Percentiles rank a stretch among this genome's conserved stretches.
Evolutionary conservation across 1,140 invertebrate genomes (phyloP).

Genomic region (Apis laboriosa): DNA sequence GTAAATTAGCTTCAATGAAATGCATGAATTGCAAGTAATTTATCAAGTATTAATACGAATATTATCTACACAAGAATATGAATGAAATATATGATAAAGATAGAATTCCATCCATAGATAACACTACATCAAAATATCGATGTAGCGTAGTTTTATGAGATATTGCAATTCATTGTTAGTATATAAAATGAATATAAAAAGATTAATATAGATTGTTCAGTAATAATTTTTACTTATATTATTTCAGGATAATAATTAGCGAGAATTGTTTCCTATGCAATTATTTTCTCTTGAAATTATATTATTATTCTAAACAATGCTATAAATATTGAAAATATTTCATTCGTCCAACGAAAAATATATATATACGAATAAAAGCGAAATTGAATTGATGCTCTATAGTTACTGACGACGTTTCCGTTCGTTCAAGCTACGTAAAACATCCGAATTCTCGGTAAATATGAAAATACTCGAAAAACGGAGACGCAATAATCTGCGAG

Average conservation of each 20-base stretch:
- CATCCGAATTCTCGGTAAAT: slow-evolving; percentile 43
- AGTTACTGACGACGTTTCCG: slow-evolving; percentile 24
- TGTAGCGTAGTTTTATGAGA: slow-evolving; percentile 11
- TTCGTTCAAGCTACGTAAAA: slow-evolving; percentile 23
- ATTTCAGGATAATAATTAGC: background rate
- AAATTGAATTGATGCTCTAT: slow-evolving; percentile 36
- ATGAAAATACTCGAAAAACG: slow-evolving; percentile 65
- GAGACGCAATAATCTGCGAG: slow-evolving; percentile 59
- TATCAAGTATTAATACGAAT: background rate
- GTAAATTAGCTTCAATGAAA: slow-evolving; percentile 27
- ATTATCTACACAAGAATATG: slow-evolving; percentile 15
- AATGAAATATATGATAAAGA: slow-evolving; percentile 49
- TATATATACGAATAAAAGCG: slow-evolving; percentile 42
- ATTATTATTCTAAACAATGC: background rate
- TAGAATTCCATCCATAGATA: slow-evolving; percentile 57
- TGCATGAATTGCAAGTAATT: slow-evolving; percentile 6
- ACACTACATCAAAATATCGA: slow-evolving; percentile 3
- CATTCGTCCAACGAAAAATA: slow-evolving; percentile 37
- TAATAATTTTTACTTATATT: background rate
- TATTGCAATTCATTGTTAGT: slow-evolving; percentile 53
- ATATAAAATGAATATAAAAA: slow-evolving; percentile 49
- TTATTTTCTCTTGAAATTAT: background rate
- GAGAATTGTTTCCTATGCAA: background rate
- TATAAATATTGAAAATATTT: background rate
- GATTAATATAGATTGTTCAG: slow-evolving; percentile 32